Evolutionary conservation across 2,797 vertebrate species (phyloP), one percentile per base, ranked within the genome.

Genomic region (Epinephelus awoara): DNA sequence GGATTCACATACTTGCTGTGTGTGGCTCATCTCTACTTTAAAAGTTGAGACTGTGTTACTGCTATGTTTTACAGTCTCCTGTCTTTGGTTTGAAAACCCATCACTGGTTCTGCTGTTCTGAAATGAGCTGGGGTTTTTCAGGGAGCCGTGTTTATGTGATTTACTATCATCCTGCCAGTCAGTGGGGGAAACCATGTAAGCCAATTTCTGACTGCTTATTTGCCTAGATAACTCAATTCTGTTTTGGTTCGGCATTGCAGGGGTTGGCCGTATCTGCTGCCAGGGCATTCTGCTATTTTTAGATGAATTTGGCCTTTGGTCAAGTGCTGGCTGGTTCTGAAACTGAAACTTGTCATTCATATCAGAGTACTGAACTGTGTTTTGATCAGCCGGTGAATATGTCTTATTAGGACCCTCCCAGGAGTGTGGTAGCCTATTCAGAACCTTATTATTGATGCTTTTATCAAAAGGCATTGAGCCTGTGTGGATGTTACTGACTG

Each of bases 141-240:
- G 8, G 0, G 89, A 82, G 47, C 79, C 80, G 10, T 89, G 94
- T 79, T 96, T 96, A 75, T 96, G 95, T 52, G 88, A 85, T 84
- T 96, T 96, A 70, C 86, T 89, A 0, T 93, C 94, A 50, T 96
- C 96, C 68, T 95, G 96, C 97, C 98, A 99, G 79, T 99, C 97
- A 0, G 95, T 83, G 0, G 90, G 78, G 34, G 95, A 92, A n/a
- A 96, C 80, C 46, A 97, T 92, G 85, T 97, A 98, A 23, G 96
- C 88, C 64, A 96, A 68, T 87, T 97, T 97, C 87, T 97, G 97
- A 92, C 93, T 95, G 84, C 90, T 95, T 74, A 96, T 89, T 86
- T 91, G 96, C 83, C 96, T 95, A 0, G 96, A 92, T 84, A 97
- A 88, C 82, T 98, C 96, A 5, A 96, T 92, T 84, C 92, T 90